These are phyloP conservation scores for Palythoa grandiflora DNA, from an alignment of 92 coral and sea anemone genomes.

Conservation along the genomic window DNA sequence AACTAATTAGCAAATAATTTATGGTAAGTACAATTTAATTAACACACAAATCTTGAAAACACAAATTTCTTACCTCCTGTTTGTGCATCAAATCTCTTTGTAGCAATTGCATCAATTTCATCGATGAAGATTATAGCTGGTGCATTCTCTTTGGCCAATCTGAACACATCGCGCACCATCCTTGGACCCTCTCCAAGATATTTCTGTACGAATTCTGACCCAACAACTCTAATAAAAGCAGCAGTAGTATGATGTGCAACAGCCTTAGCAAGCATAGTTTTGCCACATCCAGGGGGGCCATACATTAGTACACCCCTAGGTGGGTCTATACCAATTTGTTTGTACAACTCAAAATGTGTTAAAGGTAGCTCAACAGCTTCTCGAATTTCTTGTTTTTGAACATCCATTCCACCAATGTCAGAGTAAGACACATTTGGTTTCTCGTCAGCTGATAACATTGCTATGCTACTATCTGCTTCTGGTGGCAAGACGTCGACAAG, in stretches of 20 bases:
- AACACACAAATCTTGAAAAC: neutral
- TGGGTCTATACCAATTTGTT: conserved; percentile 99
- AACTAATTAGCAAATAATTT: too few relatives aligned
- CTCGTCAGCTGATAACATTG: conserved; percentile 94
- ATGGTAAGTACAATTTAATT: too few relatives aligned
- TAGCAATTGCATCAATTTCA: conserved; percentile 99
- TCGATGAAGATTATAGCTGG: conserved; percentile 99
- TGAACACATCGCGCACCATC: conserved; percentile 98
- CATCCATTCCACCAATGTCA: conserved; percentile 99
- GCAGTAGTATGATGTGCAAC: conserved; percentile 99
- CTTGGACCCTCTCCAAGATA: conserved; percentile 99
- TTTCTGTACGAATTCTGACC: conserved; percentile 99
- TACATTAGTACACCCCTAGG: conserved; percentile 96
- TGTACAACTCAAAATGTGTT: conserved; percentile 99
- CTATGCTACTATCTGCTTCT: conserved; percentile 98
- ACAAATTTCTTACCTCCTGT: conserved; percentile 89
- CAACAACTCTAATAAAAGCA: conserved; percentile 98
- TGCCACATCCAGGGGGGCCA: conserved; percentile 99
- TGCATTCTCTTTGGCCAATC: conserved; percentile 98
- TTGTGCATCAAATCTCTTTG: conserved; percentile 99
- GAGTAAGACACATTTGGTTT: conserved; percentile 91
- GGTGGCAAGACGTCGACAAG: conserved; percentile 98
- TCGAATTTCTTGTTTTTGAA: conserved; percentile 98
- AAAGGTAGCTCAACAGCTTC: conserved; percentile 98
- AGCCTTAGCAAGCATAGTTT: conserved; percentile 99